Percentiles rank a stretch among this genome's conserved stretches.
These are phyloP conservation scores for Cephus cinctus DNA, from an alignment of 1,140 invertebrate genomes.

Conservation along the genomic window DNA sequence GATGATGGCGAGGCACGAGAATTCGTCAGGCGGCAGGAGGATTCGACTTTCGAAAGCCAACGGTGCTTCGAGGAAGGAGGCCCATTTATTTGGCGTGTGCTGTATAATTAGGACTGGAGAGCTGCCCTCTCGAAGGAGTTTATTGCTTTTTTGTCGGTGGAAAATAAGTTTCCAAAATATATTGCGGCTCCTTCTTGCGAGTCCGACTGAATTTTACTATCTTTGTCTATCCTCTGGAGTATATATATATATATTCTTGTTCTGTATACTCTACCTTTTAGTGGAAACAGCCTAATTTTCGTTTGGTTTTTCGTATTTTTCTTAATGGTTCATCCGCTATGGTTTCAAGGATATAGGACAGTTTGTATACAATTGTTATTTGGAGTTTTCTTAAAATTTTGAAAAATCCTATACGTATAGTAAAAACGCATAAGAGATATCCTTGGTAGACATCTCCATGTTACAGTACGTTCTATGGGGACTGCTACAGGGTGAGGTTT, in stretches of 20 bases:
- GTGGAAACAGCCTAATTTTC: not conserved
- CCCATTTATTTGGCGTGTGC: slow-evolving; percentile 45
- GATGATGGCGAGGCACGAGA: slow-evolving; percentile 5
- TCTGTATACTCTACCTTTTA: too few relatives aligned
- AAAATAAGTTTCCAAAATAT: slow-evolving; percentile 35
- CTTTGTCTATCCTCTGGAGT: too few relatives aligned
- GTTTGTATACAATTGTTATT: too few relatives aligned
- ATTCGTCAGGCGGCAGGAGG: slow-evolving; percentile 15
- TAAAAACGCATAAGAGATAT: too few relatives aligned
- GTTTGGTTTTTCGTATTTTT: slow-evolving; percentile 10
- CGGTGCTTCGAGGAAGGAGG: slow-evolving; percentile 29
- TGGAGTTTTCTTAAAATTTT: too few relatives aligned
- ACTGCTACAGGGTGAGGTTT: too few relatives aligned
- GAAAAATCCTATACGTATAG: too few relatives aligned
- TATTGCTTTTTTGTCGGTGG: slow-evolving; percentile 10
- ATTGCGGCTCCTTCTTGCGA: slow-evolving; percentile 16
- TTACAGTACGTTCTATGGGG: too few relatives aligned
- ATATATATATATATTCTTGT: too few relatives aligned
- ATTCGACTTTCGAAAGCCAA: slow-evolving; percentile 27
- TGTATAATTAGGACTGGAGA: slow-evolving; percentile 44
- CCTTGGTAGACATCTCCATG: too few relatives aligned
- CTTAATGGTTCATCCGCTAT: too few relatives aligned
- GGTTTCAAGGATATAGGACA: too few relatives aligned
- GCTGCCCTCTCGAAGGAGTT: slow-evolving; percentile 15
- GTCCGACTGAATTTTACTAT: slow-evolving; percentile 18